A percentile compares a stretch with the other conserved stretches of the same genome.
Conservation (phyloP, 2,888 invertebrate species). For the Adela reaumurella region DNA sequence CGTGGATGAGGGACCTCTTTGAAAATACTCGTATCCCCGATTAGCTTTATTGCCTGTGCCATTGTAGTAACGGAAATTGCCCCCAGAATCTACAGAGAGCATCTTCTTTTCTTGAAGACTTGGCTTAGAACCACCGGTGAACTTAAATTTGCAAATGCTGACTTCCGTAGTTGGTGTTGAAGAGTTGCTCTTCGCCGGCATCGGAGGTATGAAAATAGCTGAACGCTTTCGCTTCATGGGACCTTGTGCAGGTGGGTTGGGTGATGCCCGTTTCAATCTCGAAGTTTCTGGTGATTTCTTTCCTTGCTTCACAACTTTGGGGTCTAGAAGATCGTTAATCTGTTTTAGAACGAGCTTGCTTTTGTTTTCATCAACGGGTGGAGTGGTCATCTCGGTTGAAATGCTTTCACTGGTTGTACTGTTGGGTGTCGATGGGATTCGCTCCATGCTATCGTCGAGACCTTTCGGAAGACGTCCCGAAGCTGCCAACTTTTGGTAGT, state of each 20-base stretch:
- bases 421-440: slow-evolving; percentile 27
- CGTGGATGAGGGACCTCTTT: slow-evolving; percentile 66
- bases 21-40: slow-evolving; percentile 73
- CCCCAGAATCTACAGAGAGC: slow-evolving; percentile 85
- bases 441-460: slow-evolving; percentile 17
- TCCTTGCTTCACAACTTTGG: slow-evolving; percentile 36
- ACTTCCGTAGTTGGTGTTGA: slow-evolving; percentile 80
- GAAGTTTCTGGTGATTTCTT: slow-evolving; percentile 31
- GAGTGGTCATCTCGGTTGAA: slow-evolving; percentile 25
- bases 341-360: slow-evolving; percentile 44
- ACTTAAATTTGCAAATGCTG: slow-evolving; percentile 90
- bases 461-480: slow-evolving; percentile 32
- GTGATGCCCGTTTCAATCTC: slow-evolving; percentile 45
- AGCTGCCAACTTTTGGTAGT: slow-evolving; percentile 71
- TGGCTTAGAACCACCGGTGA: slow-evolving; percentile 87
- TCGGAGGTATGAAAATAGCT: slow-evolving; percentile 80
- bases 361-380: slow-evolving; percentile 38
- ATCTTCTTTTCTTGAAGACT: slow-evolving; percentile 88
- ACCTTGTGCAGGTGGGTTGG: slow-evolving; percentile 31
- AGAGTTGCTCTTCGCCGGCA: slow-evolving; percentile 68
- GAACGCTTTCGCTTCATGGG: slow-evolving; percentile 72
- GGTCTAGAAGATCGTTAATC: slow-evolving; percentile 43
- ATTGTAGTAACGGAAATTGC: slow-evolving; percentile 83
- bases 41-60: slow-evolving; percentile 77
- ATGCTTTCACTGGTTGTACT: slow-evolving; percentile 24